Percentiles rank a stretch among this genome's conserved stretches.
Evolutionary conservation across 2,113 vertebrate species (phyloP).

Genomic region (Stomatorhinus ivindoensis): DNA sequence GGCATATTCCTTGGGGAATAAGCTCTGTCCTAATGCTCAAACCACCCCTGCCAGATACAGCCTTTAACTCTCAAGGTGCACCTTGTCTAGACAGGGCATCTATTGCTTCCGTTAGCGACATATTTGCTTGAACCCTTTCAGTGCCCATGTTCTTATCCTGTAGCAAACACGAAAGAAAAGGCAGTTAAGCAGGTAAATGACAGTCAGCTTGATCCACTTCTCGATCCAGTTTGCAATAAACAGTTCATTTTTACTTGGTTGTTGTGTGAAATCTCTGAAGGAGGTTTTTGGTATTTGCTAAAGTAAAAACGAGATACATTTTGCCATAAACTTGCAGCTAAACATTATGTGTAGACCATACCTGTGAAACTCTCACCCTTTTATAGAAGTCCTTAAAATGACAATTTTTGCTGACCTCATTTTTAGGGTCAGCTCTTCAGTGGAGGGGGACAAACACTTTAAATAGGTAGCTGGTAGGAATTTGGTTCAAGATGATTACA

Average conservation of each 20-base stretch:
- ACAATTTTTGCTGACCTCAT: background rate
- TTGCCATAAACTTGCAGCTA: background rate
- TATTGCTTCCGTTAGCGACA: background rate
- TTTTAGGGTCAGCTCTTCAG: constrained; percentile 5
- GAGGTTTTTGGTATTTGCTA: background rate
- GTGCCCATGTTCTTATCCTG: background rate
- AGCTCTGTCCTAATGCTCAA: background rate
- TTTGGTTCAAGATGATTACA: constrained; percentile 9
- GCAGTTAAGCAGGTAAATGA: background rate
- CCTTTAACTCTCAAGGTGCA: background rate
- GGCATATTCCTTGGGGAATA: background rate
- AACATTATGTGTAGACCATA: background rate
- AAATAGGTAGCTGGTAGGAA: constrained; percentile 5
- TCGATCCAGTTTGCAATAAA: background rate
- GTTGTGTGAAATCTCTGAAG: background rate
- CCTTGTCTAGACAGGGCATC: background rate
- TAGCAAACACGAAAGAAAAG: background rate
- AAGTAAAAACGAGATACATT: background rate
- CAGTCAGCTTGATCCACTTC: background rate
- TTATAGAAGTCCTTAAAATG: background rate
- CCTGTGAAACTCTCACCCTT: background rate
- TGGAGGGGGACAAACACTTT: constrained; percentile 7
- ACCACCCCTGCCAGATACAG: background rate
- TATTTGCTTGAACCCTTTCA: background rate
- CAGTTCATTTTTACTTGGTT: background rate